Percentiles rank a stretch among this genome's conserved stretches.
Conservation (phyloP, 2,113 vertebrate genomes). For the Phasianus colchicus region DNA sequence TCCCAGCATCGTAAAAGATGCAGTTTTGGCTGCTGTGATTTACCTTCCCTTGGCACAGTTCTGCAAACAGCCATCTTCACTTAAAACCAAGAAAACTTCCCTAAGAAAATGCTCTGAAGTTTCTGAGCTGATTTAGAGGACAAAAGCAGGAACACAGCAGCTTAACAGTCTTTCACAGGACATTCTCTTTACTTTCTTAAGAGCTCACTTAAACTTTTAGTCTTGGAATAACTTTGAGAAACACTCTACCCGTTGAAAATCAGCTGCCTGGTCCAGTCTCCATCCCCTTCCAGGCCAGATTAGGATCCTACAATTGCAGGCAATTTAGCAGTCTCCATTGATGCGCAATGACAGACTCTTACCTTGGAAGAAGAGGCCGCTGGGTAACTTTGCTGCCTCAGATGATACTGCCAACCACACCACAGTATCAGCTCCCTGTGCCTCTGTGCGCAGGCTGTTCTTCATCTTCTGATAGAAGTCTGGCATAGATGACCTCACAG, state of each 20-base stretch:
- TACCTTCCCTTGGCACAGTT: background rate
- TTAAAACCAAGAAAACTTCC: background rate
- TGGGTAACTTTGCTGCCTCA: conserved; percentile 68
- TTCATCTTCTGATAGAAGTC: conserved; percentile 84
- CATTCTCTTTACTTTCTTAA: too few species aligned
- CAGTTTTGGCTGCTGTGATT: background rate
- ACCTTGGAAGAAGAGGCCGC: conserved; percentile 86
- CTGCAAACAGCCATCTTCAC: background rate
- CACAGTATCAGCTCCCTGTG: conserved; percentile 83
- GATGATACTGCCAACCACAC: conserved; percentile 79
- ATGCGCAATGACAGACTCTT: background rate
- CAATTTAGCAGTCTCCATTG: background rate
- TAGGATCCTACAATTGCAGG: background rate
- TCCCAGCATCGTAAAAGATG: background rate
- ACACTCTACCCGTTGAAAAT: background rate
- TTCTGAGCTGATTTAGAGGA: background rate
- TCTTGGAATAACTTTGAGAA: background rate
- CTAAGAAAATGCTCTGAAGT: background rate
- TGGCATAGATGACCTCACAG: conserved; percentile 80
- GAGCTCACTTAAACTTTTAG: background rate
- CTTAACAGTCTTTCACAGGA: background rate
- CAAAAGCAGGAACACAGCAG: background rate
- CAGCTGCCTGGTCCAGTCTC: background rate
- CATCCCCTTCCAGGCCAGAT: background rate
- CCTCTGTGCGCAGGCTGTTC: conserved; percentile 78